Evolutionary conservation across 2,797 vertebrate genomes (phyloP).

Genomic region (Telmatherina bonti): DNA sequence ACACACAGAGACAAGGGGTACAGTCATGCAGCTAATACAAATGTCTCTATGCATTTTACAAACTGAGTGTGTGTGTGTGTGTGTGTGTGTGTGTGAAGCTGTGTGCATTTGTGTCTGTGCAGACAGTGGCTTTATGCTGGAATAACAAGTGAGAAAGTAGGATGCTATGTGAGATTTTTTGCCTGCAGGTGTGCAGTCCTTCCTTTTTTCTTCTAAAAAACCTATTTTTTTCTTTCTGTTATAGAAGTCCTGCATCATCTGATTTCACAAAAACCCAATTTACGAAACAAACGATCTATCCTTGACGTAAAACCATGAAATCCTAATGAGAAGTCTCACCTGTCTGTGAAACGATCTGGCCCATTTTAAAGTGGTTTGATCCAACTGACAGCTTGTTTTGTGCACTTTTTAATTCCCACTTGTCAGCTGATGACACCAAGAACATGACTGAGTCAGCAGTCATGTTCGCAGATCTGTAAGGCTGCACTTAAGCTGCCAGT

Average conservation of each 20-base stretch:
- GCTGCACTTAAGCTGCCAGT: conserved; percentile 8
- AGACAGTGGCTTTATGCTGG: conserved; percentile 5
- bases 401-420: conserved; percentile 6
- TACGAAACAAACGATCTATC: too few relatives aligned
- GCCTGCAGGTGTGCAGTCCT: neutral
- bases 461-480: neutral
- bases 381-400: neutral
- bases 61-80: conserved; percentile 31
- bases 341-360: neutral
- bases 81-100: conserved; percentile 29
- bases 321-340: conserved; percentile 9
- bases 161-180: conserved; percentile 1
- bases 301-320: neutral
- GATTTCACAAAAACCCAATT: neutral
- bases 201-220: neutral
- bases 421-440: conserved; percentile 5
- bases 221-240: neutral
- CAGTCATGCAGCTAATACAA: conserved; percentile 73
- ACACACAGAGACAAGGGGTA: conserved; percentile 65
- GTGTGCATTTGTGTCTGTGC: conserved; percentile 31
- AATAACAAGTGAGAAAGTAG: conserved; percentile 12
- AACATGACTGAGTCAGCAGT: conserved; percentile 10
- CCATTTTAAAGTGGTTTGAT: conserved; percentile 11
- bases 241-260: neutral
- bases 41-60: conserved; percentile 20